phyloP scores from a whole-genome alignment of 2,797 vertebrate genomes.

The Lagothrix lagotricha region DNA sequence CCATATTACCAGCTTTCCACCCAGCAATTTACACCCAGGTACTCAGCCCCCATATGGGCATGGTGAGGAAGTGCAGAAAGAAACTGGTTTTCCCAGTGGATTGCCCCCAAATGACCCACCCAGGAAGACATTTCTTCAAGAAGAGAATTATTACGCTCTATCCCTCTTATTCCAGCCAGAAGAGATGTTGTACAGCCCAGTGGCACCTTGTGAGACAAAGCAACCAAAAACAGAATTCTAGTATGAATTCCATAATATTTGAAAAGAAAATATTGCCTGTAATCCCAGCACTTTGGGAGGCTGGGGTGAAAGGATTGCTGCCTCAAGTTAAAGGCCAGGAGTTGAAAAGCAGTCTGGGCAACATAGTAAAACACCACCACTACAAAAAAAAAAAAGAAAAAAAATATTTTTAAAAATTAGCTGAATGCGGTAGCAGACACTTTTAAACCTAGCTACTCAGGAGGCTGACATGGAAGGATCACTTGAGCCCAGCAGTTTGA shows the following conservation, averaged over 20 bases:
- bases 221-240: not conserved
- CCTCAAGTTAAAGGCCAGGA: not conserved
- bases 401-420: not conserved
- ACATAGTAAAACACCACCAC: not conserved
- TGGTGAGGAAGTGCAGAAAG: not conserved
- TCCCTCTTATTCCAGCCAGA: not conserved
- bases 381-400: not conserved
- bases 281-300: not conserved
- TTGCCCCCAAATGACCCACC: not conserved
- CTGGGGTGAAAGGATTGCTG: not conserved
- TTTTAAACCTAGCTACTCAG: not conserved
- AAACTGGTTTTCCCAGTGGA: conserved; percentile 12
- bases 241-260: not conserved
- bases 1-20: conserved; percentile 50
- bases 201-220: not conserved
- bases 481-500: not conserved
- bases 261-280: not conserved
- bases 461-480: not conserved
- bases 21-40: conserved; percentile 35
- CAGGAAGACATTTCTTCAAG: not conserved
- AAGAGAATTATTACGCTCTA: not conserved
- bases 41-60: not conserved
- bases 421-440: not conserved
- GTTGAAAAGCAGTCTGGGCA: not conserved
- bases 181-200: not conserved